These are phyloP conservation scores for Hycleus cichorii DNA, from an alignment of 1,140 invertebrate species.

Conservation along the genomic window DNA sequence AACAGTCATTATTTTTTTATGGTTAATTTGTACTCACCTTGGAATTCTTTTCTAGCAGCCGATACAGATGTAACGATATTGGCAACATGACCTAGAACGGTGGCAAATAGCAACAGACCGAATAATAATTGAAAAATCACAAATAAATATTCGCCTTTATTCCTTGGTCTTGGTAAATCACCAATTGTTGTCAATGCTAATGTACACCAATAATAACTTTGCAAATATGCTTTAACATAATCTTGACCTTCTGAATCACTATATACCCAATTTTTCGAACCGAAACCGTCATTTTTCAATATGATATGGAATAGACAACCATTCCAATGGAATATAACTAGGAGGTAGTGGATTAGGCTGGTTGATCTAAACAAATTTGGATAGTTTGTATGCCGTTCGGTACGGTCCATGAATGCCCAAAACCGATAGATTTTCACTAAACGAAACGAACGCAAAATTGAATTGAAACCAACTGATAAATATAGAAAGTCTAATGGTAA, in stretches of 20 bases:
- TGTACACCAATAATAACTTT: conserved; percentile 98
- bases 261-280: conserved; percentile 85
- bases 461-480: conserved; percentile 94
- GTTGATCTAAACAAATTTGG: conserved; percentile 94
- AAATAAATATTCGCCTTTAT: conserved; percentile 86
- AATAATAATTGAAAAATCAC: conserved; percentile 85
- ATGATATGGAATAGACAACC: conserved; percentile 96
- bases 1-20: background rate
- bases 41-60: conserved; percentile 89
- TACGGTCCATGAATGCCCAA: conserved; percentile 97
- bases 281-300: conserved; percentile 89
- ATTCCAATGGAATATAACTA: conserved; percentile 99
- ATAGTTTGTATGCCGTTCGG: conserved; percentile 97
- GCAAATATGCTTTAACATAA: conserved; percentile 89
- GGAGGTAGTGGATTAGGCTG: conserved; percentile 89
- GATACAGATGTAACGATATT: conserved; percentile 94
- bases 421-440: conserved; percentile 92
- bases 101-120: conserved; percentile 84
- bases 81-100: conserved; percentile 87
- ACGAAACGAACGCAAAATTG: conserved; percentile 91
- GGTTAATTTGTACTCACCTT: conserved; percentile 60
- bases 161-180: conserved; percentile 68
- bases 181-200: conserved; percentile 89
- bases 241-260: conserved; percentile 73
- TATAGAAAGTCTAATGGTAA: conserved; percentile 97